phyloP scores from a whole-genome alignment of 2,797 vertebrate genomes.

The Peromyscus eremicus region DNA sequence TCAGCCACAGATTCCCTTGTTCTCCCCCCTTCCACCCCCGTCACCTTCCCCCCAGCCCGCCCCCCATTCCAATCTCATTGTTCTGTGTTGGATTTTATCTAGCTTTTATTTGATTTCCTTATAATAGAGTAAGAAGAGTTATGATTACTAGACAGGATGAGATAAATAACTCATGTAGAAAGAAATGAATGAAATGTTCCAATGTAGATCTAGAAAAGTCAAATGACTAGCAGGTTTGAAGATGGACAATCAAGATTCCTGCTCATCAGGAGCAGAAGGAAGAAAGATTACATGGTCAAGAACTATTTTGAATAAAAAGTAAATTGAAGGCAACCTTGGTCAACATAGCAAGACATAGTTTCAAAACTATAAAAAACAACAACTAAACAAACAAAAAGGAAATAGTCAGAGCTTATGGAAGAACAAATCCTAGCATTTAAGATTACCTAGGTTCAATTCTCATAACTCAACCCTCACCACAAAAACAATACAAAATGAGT shows the following conservation, averaged over 20 bases:
- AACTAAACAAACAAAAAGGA: background rate
- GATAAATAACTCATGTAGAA: background rate
- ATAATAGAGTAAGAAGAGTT: background rate
- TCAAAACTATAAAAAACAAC: background rate
- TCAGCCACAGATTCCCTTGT: too few species aligned
- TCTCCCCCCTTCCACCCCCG: too few species aligned
- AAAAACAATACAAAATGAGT: background rate
- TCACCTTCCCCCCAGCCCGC: too few species aligned
- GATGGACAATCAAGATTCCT: background rate
- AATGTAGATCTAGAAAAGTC: background rate
- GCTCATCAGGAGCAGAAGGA: background rate
- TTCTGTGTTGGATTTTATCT: background rate
- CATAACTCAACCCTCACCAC: too few species aligned
- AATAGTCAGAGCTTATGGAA: background rate
- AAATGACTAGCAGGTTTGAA: too few species aligned
- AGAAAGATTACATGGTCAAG: background rate
- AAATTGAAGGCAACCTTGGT: background rate
- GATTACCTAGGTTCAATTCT: background rate
- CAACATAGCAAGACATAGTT: background rate
- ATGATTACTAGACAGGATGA: background rate
- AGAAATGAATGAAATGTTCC: fast-evolving
- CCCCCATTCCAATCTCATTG: too few species aligned
- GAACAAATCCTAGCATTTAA: background rate
- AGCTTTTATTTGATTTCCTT: background rate
- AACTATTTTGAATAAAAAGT: background rate